Evolutionary conservation across 2,888 invertebrate species (phyloP).

Genomic region (Brachynemurus nebulosus): DNA sequence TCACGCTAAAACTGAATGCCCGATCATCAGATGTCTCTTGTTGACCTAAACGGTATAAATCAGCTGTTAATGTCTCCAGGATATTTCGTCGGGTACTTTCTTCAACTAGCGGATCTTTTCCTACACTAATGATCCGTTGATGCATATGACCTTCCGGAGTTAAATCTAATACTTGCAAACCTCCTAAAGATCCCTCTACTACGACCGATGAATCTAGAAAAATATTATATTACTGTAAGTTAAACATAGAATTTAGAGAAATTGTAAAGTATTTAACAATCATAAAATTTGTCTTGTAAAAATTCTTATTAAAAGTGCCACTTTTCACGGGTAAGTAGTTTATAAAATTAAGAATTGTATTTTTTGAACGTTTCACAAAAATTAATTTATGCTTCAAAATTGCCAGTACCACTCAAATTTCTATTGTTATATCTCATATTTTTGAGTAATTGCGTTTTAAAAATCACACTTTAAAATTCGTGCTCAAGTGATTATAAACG

Average conservation of each 20-base stretch:
- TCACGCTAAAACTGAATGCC: slow-evolving; percentile 41
- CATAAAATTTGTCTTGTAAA: not conserved
- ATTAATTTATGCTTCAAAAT: too few species aligned
- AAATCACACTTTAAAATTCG: too few species aligned
- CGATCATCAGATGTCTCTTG: slow-evolving; percentile 1
- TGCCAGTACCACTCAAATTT: too few species aligned
- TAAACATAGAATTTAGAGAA: too few species aligned
- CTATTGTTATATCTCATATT: too few species aligned
- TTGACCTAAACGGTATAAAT: slow-evolving; percentile 27
- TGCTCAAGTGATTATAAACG: too few species aligned
- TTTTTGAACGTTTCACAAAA: too few species aligned
- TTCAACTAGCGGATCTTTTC: slow-evolving; percentile 54
- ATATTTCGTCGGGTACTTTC: slow-evolving; percentile 20
- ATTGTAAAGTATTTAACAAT: slow-evolving; percentile 6
- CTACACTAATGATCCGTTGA: slow-evolving; percentile 74
- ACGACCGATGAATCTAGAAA: slow-evolving; percentile 33
- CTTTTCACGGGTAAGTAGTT: too few species aligned
- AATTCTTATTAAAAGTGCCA: not conserved
- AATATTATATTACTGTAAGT: too few species aligned
- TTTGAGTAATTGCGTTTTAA: too few species aligned
- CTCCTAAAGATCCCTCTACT: slow-evolving; percentile 79
- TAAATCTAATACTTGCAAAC: slow-evolving; percentile 79
- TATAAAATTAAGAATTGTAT: too few species aligned
- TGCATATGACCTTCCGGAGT: slow-evolving; percentile 72
- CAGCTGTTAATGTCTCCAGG: slow-evolving; percentile 24